A percentile compares a stretch with the other conserved stretches of the same genome.
phyloP scores from a whole-genome alignment of 2,888 invertebrate species.

The Epistrophella euchroma region DNA sequence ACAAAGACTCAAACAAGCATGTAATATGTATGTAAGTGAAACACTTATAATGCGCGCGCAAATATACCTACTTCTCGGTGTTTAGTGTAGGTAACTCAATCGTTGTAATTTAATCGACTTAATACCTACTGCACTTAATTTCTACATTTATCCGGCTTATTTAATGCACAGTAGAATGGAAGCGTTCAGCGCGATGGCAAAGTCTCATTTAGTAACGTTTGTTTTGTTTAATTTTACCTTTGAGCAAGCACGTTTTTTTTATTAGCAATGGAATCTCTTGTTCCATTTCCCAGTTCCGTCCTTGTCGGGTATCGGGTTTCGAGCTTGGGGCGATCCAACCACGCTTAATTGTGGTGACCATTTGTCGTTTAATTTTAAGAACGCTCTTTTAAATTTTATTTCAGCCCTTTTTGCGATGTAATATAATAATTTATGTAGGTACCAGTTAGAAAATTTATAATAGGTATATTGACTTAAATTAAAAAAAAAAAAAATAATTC shows the following conservation, averaged over 20 bases:
- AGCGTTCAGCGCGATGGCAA: slow-evolving; percentile 28
- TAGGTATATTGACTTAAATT: no score
- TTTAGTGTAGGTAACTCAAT: slow-evolving; percentile 15
- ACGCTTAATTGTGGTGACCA: neutral
- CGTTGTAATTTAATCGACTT: slow-evolving; percentile 47
- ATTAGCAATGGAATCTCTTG: neutral
- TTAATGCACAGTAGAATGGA: slow-evolving; percentile 38
- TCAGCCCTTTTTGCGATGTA: neutral
- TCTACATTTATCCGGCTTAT: slow-evolving; percentile 60
- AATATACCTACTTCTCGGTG: slow-evolving; percentile 1
- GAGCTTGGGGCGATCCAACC: slow-evolving; percentile 34
- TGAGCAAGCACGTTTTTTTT: neutral
- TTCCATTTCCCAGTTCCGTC: slow-evolving; percentile 15
- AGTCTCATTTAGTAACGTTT: slow-evolving; percentile 16
- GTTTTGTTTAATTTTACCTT: slow-evolving; percentile 18
- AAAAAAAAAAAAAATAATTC: no score
- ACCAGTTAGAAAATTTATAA: no score
- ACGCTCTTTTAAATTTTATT: neutral
- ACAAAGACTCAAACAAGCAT: slow-evolving; percentile 37
- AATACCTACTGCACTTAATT: slow-evolving; percentile 40
- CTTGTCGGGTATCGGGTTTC: slow-evolving; percentile 44
- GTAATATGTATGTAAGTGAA: slow-evolving; percentile 44
- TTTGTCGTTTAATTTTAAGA: neutral
- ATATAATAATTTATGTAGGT: no score
- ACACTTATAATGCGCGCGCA: slow-evolving; percentile 45